Base-by-base conservation (phyloP, 2,888 invertebrate species). In the Drosophila sordidapex region DNA sequence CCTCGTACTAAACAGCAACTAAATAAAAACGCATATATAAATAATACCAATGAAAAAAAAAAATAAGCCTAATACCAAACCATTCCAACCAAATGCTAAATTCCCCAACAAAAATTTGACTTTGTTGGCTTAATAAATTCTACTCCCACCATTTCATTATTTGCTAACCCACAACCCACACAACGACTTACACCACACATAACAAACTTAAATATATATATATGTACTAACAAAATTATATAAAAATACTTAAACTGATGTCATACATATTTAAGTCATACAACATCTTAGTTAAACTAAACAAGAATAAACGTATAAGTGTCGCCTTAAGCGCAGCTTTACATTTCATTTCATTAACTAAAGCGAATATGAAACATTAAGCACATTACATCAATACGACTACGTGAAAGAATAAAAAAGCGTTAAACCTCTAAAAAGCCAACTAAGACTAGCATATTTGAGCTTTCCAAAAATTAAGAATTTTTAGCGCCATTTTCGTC, bases 1-100 rank as follows among this genome's bases (percentile, higher is more conserved):
- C 93, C 93, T 93, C 93, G 92, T 92, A 87, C 83, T 89, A 91
- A 85, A 85, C 74, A 76, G 72, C 78, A 82, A 74, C 65, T 83
- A 83, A 82, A 80, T 83, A 87, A 88, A 84, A 80, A 70, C 66
- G 52, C 72, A 82, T 82, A 70, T 85, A 87, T 77, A 82, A 83
- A 80, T 78, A 78, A 74, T 54, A 74, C 70, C 60, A 70, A 78
- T 43, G n/a, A 66, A 77, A 51, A 72, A 81, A 81, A 66, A 71
- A 70, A 81, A 51, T 29, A 60, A 53, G 56, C 68, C 68, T 64
- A 36, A 78, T 56, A 58, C 70, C 74, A 57, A 49, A 53, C 25
- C 61, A 61, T 35, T 65, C 54, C 38, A 29, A 15, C 29, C 51
- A 48, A 64, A 67, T 29, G 11, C 43, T 36, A 35, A 64, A 64